Base-by-base conservation (phyloP, 2,113 vertebrate species). In the Apus apus region DNA sequence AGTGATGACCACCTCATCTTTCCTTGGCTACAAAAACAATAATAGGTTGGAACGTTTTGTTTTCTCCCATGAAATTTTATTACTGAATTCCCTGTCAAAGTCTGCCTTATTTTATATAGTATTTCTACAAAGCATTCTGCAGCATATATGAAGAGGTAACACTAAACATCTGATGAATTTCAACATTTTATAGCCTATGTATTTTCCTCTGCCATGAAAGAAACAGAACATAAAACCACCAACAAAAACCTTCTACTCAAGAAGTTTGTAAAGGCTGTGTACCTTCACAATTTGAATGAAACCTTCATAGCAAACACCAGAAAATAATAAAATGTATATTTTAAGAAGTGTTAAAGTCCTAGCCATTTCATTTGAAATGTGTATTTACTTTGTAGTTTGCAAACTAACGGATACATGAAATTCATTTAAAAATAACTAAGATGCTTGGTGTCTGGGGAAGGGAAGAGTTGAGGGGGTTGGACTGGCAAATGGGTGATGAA, bases 61-160 rank as follows among this genome's bases (percentile, higher is more conserved):
- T 97, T 97, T 97, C 97, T 98, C 97, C 83, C 98, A 92, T 97
- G 97, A 98, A 96, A 97, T 98, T 98, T 99, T 98, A 97, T 98
- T 98, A 97, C 96, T 97, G 98, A 98, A 97, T 98, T 98, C 98
- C 98, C 98, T 98, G 98, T 98, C 98, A 98, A 98, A 98, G 96
- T 98, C 98, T 98, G 98, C 98, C 99, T 99, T 99, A 99, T 99
- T 99, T 99, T 99, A 98, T 99, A 99, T 97, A 98, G 97, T 98
- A 98, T 99, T 99, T 99, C 99, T 99, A 99, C 97, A 98, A 97
- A 98, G 98, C 98, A 98, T 98, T 98, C 98, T 98, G 97, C 97
- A 98, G 97, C 98, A 96, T 98, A 98, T 97, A 97, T 94, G 95
- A 97, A 97, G 97, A 96, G 93, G 96, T 98, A 97, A 98, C 94